These are phyloP conservation scores for Vannuccia rotundouncinata DNA, from an alignment of 2,888 invertebrate species.

Conservation along the genomic window DNA sequence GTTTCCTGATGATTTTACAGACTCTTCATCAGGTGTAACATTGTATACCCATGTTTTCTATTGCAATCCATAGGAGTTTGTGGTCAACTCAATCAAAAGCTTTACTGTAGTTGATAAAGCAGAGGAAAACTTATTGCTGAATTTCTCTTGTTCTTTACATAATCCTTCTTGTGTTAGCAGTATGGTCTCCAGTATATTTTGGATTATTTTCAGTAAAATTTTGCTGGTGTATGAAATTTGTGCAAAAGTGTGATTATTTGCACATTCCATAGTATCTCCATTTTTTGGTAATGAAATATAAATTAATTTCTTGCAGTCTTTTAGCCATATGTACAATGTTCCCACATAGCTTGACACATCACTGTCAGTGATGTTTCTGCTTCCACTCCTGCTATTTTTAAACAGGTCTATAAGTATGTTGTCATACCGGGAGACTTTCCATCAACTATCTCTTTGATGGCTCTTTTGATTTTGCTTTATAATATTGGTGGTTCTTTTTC, in stretches of 20 bases:
- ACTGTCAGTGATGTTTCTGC: not conserved
- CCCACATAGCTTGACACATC: not conserved
- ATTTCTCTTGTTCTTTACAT: not conserved
- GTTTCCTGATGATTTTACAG: not conserved
- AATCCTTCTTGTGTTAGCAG: not conserved
- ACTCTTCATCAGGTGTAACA: not conserved
- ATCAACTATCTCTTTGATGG: not conserved
- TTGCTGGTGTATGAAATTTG: not conserved
- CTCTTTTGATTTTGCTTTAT: not conserved
- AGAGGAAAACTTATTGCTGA: not conserved
- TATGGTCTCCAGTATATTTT: not conserved
- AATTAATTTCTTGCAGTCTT: not conserved
- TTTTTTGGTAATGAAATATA: slow-evolving; percentile 11
- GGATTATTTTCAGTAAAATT: not conserved
- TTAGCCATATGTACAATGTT: not conserved
- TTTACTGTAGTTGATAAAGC: slow-evolving; percentile 1
- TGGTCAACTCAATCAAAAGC: slow-evolving; percentile 2
- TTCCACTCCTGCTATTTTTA: not conserved
- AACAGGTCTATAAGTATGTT: not conserved
- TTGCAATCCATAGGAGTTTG: not conserved
- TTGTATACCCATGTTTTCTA: not conserved
- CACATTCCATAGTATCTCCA: not conserved
- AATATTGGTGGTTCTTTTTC: not conserved
- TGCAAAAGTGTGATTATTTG: not conserved
- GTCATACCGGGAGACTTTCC: not conserved